Percentiles rank a stretch among this genome's conserved stretches.
phyloP scores from a whole-genome alignment of 2,797 vertebrate genomes.

The Aplochiton taeniatus region DNA sequence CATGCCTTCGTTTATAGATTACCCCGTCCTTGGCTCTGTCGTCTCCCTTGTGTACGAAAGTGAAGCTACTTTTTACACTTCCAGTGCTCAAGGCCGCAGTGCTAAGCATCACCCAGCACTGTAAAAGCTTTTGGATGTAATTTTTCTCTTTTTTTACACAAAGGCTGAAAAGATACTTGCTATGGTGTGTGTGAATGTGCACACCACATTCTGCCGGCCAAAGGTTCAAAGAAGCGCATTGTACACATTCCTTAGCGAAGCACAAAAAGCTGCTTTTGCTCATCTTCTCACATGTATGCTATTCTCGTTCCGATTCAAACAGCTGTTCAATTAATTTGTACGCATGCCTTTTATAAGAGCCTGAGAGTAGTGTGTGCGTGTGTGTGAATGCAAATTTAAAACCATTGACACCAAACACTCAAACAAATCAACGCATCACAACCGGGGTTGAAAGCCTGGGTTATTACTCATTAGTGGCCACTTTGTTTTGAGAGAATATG shows the following conservation, averaged over 20 bases:
- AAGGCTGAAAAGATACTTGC: constrained; percentile 21
- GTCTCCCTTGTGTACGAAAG: constrained; percentile 19
- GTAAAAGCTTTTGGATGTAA: constrained; percentile 26
- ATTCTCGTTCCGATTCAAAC: neutral
- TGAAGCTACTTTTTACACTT: constrained; percentile 12
- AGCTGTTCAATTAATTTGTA: too few species aligned
- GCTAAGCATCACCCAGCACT: constrained; percentile 12
- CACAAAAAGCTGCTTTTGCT: constrained; percentile 13
- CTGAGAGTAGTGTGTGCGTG: too few species aligned
- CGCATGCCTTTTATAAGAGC: too few species aligned
- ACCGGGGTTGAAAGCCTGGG: constrained; percentile 19
- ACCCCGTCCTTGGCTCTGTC: constrained; percentile 16
- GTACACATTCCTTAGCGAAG: neutral
- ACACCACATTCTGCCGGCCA: neutral
- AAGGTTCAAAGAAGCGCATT: constrained; percentile 18
- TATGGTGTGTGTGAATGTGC: neutral
- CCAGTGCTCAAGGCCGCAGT: constrained; percentile 7
- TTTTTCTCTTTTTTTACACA: constrained; percentile 27
- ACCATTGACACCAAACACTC: too few species aligned
- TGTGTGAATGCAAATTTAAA: constrained; percentile 22
- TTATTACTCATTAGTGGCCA: constrained; percentile 31
- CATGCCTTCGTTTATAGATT: constrained; percentile 65
- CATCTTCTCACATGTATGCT: constrained; percentile 3
- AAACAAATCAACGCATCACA: too few species aligned
- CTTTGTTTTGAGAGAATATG: constrained; percentile 14